Conservation (phyloP, 2,113 vertebrate genomes). For the Brachirus orientalis region DNA sequence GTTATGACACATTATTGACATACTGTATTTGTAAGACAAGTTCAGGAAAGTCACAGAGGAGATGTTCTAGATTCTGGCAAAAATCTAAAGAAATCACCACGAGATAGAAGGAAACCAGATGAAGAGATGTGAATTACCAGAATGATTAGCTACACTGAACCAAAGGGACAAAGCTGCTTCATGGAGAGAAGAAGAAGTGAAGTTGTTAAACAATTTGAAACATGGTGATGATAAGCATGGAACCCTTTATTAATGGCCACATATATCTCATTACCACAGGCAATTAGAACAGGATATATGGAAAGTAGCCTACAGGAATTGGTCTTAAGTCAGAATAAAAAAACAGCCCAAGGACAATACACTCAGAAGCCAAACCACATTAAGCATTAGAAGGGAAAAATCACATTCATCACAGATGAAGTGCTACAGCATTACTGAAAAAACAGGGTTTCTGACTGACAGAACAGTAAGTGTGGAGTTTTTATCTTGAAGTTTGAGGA, state of each 20-base stretch:
- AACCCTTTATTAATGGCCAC: constrained; percentile 20
- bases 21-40: neutral
- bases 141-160: constrained; percentile 6
- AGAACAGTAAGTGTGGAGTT: too few relatives aligned
- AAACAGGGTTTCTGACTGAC: too few relatives aligned
- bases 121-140: constrained; percentile 14
- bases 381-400: neutral
- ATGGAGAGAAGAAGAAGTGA: constrained; percentile 5
- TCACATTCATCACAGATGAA: constrained; percentile 2
- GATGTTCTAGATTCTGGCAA: neutral
- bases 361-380: constrained; percentile 10
- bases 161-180: neutral
- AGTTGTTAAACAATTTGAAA: constrained; percentile 1
- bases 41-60: constrained; percentile 26
- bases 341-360: constrained; percentile 12
- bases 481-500: neutral
- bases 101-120: constrained; percentile 25
- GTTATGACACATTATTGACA: neutral
- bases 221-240: constrained; percentile 1
- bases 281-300: neutral
- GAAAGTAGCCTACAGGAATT: too few relatives aligned
- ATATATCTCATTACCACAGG: constrained; percentile 6
- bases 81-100: constrained; percentile 20
- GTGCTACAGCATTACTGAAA: too few relatives aligned
- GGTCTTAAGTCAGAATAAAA: constrained; percentile 12